Evolutionary conservation across 1,140 invertebrate species (phyloP), one percentile per base, ranked within the genome.

Genomic region (Halesus radiatus): DNA sequence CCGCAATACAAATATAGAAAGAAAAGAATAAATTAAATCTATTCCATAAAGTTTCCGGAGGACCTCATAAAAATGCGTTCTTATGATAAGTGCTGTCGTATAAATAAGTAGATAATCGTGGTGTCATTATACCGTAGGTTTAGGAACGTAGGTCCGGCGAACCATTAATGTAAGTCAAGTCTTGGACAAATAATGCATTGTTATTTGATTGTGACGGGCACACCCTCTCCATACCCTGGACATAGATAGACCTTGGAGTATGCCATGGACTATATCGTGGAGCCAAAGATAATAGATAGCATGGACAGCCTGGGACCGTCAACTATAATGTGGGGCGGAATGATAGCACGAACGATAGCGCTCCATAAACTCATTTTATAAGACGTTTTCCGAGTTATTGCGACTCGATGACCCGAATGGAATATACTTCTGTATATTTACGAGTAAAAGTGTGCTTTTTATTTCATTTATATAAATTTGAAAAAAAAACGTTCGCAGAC

Each of bases 61-160:
- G 56, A 60, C 56, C 56, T 72, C 68, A 20, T 45, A 72, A 74
- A 56, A 74, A 54, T 56, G 72, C 53, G 56, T 74, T 74, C 53
- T 56, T 54, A 74, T 77, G 60, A 77, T 50, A 77, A 66, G 76
- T 77, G 32, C 62, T 26, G 76, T 56, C 50, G 15, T 72, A 58
- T 54, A 56, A 77, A 77, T 77, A 52, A 66, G 58, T 52, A 7
- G 60, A 53, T 64, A 77, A 77, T 66, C 32, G 76, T 45, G 1
- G 8, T 50, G 26, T 66, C 60, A 77, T 77, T 52, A 72, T 72
- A 5, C 23, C 29, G 62, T 60, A 22, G 22, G 62, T 29, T 66
- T 60, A 66, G 32, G 62, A 66, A 37, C 23, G 23, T 2, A 66
- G 62, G 62, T 66, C n/a, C 32, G 62, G 10, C 23, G 26, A 15